Conservation (phyloP, 2,797 vertebrate species). For the Chrysocyon brachyurus region DNA sequence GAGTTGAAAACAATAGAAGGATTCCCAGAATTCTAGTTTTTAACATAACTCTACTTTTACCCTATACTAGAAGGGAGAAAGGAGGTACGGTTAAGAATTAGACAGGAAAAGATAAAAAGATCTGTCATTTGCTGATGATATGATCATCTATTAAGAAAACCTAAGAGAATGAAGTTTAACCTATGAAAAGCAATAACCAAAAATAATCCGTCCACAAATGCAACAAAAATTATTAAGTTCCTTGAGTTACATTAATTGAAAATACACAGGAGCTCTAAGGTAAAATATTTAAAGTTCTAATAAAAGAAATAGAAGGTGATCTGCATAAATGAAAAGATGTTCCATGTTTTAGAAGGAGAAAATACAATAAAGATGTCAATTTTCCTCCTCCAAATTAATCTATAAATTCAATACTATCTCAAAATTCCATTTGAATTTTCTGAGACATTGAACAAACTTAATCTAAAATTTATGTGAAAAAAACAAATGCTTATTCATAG, state of each 20-base stretch:
- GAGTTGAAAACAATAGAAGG: background rate
- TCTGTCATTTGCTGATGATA: background rate
- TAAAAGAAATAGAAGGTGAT: background rate
- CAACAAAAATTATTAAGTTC: background rate
- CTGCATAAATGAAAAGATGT: background rate
- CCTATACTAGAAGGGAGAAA: background rate
- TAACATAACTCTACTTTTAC: background rate
- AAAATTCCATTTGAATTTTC: background rate
- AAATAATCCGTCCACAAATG: background rate
- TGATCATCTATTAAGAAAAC: background rate
- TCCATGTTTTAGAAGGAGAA: background rate
- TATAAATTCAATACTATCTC: background rate
- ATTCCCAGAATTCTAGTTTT: background rate
- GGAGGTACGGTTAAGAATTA: background rate
- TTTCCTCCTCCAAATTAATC: conserved; percentile 19
- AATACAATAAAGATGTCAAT: background rate
- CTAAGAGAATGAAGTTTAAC: background rate
- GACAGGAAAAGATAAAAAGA: background rate
- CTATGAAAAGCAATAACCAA: background rate
- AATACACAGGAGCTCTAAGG: background rate
- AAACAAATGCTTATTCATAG: conserved; percentile 2
- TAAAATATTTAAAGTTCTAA: background rate
- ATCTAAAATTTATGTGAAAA: conserved; percentile 43
- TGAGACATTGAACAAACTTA: background rate
- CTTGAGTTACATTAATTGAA: background rate